These are phyloP conservation scores for Sus cebifrons DNA, from an alignment of 2,797 vertebrate genomes.

Conservation along the genomic window DNA sequence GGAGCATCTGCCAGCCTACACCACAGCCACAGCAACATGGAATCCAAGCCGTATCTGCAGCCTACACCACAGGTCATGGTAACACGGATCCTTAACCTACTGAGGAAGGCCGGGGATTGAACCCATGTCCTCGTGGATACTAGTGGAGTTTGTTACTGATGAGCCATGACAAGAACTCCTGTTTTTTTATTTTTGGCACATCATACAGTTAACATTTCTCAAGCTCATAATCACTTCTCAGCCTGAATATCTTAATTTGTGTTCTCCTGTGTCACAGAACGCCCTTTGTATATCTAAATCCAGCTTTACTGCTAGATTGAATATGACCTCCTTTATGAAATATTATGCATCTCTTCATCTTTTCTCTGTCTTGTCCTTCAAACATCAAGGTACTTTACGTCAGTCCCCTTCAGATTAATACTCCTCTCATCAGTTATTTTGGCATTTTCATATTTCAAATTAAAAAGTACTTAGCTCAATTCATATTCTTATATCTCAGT, in stretches of 20 bases:
- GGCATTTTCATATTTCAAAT: neutral
- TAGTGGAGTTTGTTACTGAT: too few species aligned
- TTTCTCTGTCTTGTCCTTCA: neutral
- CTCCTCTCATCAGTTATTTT: neutral
- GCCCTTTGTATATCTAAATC: neutral
- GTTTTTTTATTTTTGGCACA: neutral
- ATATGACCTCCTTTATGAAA: neutral
- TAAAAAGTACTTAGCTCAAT: constrained; percentile 1
- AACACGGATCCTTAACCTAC: too few species aligned
- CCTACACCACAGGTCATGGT: too few species aligned
- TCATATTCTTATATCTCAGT: neutral
- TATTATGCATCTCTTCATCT: neutral
- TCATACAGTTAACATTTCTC: neutral
- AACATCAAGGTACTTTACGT: neutral
- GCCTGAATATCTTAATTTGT: neutral
- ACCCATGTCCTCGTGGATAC: too few species aligned
- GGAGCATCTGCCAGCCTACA: too few species aligned
- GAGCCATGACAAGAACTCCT: too few species aligned
- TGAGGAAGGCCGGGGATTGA: too few species aligned
- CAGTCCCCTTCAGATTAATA: neutral
- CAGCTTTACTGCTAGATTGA: neutral
- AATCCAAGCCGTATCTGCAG: too few species aligned
- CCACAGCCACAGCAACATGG: too few species aligned
- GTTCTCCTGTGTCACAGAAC: neutral
- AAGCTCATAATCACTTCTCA: neutral